phyloP scores from a whole-genome alignment of 2,888 invertebrate genomes.

The Tinea pellionella region DNA sequence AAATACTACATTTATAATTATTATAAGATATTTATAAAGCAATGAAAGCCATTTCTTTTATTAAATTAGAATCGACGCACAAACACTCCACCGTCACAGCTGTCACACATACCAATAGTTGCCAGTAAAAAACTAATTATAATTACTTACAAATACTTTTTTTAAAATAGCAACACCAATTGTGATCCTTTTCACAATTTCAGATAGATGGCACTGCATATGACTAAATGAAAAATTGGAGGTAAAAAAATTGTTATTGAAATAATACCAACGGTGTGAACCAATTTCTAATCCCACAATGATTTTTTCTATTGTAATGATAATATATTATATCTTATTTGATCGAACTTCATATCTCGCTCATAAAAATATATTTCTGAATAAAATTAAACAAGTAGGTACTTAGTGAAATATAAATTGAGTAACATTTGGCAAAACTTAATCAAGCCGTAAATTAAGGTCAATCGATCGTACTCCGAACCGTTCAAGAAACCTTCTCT shows the following conservation, averaged over 20 bases:
- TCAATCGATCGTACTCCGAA: not conserved
- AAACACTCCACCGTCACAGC: not conserved
- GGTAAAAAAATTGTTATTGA: too few relatives aligned
- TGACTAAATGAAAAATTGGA: too few relatives aligned
- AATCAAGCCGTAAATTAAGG: not conserved
- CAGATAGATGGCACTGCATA: too few relatives aligned
- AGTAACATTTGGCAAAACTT: not conserved
- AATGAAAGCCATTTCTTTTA: not conserved
- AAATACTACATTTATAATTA: not conserved
- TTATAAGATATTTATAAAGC: not conserved
- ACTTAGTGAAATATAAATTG: not conserved
- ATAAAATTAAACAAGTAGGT: too few relatives aligned
- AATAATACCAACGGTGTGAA: too few relatives aligned
- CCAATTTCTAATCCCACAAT: too few relatives aligned
- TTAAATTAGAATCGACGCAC: not conserved
- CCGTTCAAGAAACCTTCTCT: not conserved
- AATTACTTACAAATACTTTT: not conserved
- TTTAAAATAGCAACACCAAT: not conserved
- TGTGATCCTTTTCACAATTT: not conserved
- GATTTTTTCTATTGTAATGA: too few relatives aligned
- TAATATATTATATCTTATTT: too few relatives aligned
- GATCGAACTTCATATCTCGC: too few relatives aligned
- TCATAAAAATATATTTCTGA: too few relatives aligned
- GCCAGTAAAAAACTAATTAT: not conserved
- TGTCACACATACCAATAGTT: not conserved